These are phyloP conservation scores for Meandrina meandrites DNA, from an alignment of 92 coral and sea anemone species.

Conservation along the genomic window DNA sequence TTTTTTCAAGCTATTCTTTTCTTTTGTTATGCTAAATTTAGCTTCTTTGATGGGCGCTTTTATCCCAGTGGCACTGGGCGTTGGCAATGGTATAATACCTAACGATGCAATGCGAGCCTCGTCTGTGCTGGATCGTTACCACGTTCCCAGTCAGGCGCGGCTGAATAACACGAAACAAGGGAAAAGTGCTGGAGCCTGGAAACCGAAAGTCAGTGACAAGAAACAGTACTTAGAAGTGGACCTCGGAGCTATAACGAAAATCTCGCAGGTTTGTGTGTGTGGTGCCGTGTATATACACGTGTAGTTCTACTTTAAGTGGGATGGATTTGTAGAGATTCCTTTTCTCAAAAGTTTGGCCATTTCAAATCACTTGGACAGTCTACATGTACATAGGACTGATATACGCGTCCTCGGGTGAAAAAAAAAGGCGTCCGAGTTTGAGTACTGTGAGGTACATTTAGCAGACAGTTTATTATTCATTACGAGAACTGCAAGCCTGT, in stretches of 20 bases:
- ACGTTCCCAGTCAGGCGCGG: slow-evolving; percentile 84
- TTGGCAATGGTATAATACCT: slow-evolving; percentile 71
- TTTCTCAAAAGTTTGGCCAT: neutral
- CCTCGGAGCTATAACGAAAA: slow-evolving; percentile 68
- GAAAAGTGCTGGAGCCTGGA: slow-evolving; percentile 86
- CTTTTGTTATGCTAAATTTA: neutral
- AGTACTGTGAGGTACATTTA: too few relatives aligned
- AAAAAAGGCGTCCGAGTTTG: neutral
- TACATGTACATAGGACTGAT: neutral
- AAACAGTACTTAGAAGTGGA: slow-evolving; percentile 85
- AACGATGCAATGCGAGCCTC: slow-evolving; percentile 79
- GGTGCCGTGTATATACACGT: too few relatives aligned
- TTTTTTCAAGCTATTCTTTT: neutral
- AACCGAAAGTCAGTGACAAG: slow-evolving; percentile 73
- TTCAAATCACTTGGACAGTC: neutral
- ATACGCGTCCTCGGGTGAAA: too few relatives aligned
- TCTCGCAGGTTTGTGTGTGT: slow-evolving; percentile 71
- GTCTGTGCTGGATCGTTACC: slow-evolving; percentile 82
- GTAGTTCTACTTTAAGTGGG: neutral
- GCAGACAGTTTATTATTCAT: too few relatives aligned
- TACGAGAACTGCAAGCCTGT: too few relatives aligned
- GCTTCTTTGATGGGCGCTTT: slow-evolving; percentile 75
- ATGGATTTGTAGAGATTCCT: neutral
- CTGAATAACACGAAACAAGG: slow-evolving; percentile 74
- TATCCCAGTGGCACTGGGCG: slow-evolving; percentile 85